These are phyloP conservation scores for Autographa pulchrina DNA, from an alignment of 2,888 invertebrate species.

Conservation along the genomic window DNA sequence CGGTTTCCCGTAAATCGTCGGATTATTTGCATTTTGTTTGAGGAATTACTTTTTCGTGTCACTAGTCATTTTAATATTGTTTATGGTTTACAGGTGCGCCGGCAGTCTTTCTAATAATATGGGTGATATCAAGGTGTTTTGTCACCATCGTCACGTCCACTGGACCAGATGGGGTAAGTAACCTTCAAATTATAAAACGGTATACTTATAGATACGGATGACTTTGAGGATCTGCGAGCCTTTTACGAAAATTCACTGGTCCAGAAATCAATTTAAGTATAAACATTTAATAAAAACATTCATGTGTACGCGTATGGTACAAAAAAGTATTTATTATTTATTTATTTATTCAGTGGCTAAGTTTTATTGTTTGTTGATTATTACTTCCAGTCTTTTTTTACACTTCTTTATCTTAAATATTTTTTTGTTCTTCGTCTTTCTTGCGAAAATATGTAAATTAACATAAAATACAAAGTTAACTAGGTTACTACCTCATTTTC, in stretches of 20 bases:
- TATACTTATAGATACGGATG: background rate
- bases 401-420: too few relatives aligned
- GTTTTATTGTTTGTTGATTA: too few relatives aligned
- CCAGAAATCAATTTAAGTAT: background rate
- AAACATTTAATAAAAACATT: background rate
- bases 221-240: background rate
- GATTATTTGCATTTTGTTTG: too few relatives aligned
- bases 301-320: background rate
- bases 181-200: background rate
- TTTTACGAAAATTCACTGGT: background rate
- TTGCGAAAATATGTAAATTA: background rate
- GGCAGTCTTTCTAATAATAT: slow-evolving; percentile 82
- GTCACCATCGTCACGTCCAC: slow-evolving; percentile 78
- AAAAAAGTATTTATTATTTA: too few relatives aligned
- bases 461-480: background rate
- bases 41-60: background rate
- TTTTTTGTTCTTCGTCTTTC: too few relatives aligned
- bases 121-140: slow-evolving; percentile 84
- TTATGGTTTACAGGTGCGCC: slow-evolving; percentile 79
- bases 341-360: too few relatives aligned
- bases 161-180: slow-evolving; percentile 79
- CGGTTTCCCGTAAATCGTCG: too few relatives aligned
- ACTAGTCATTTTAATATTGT: background rate
- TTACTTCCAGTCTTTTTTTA: too few relatives aligned
- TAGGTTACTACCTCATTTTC: background rate